Base-by-base conservation (phyloP, 2,888 invertebrate genomes). In the Epistrophe grossulariae region DNA sequence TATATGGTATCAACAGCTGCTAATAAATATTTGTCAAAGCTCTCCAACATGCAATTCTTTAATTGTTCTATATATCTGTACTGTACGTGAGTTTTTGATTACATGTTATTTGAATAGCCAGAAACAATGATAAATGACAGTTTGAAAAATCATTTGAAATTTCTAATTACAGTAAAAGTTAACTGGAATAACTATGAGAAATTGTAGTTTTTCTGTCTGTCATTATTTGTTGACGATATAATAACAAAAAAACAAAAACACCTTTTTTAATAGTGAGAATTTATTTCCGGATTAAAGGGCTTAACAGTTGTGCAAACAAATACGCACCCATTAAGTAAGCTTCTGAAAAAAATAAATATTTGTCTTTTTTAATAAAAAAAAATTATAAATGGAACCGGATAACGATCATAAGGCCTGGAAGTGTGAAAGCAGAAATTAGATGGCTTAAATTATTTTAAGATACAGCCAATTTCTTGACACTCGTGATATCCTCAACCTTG, bases 51-150 rank as follows among this genome's bases (percentile, higher is more conserved):
- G 85, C 82, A 52, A 80, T 73, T 74, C 70, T 55, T 17, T 81
- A 85, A 85, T 82, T 78, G 64, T 78, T 85, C 9, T 10, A 40
- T 10, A 40, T 19, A 19, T 9, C 43, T 24, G 3, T 3, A 24
- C n/a, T n/a, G n/a, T 68, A 57, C 28, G 62, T 78, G 68, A 59
- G 35, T 72, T 77, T 78, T 62, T 82, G 70, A 85, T 79, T 81
- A 66, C 52, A 81, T 79, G 71, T 74, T 78, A 78, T 81, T 73
- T 81, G 57, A 70, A 28, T 52, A 38, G 59, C 15, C 72, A 50
- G 52, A 71, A 79, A 76, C 70, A 70, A 76, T 80, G 60, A 72
- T 84, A 19, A 70, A 79, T 64, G 62, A 57, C 71, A 60, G 62
- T 59, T 71, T 43, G 78, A 74, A 74, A 85, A 81, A 62, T 73